phyloP scores from a whole-genome alignment of 2,888 invertebrate species.

The Phortica magna region DNA sequence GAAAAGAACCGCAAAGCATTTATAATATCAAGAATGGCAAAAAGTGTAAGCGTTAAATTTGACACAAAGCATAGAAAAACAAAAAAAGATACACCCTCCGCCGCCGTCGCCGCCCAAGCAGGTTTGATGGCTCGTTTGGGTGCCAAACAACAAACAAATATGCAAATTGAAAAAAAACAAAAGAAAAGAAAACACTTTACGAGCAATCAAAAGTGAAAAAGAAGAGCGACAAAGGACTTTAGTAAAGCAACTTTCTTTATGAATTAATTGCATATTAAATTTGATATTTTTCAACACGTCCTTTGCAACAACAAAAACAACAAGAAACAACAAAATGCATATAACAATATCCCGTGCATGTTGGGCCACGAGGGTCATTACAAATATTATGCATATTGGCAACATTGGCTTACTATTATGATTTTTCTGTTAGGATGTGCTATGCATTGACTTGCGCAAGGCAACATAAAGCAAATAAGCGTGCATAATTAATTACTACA shows the following conservation, averaged over 20 bases:
- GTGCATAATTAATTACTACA: too few species aligned
- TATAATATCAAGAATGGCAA: neutral
- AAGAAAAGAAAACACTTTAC: neutral
- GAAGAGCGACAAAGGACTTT: neutral
- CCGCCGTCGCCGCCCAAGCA: too few species aligned
- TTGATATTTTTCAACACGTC: constrained; percentile 1
- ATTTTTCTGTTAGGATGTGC: too few species aligned
- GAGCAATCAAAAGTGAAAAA: neutral
- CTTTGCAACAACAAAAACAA: neutral
- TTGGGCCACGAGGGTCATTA: too few species aligned
- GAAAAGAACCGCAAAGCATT: constrained; percentile 1
- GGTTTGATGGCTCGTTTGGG: neutral
- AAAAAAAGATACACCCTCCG: neutral
- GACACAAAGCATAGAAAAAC: constrained; percentile 26
- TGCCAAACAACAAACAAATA: neutral
- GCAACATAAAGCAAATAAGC: too few species aligned
- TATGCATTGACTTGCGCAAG: too few species aligned
- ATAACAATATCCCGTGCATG: too few species aligned
- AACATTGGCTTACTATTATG: too few species aligned
- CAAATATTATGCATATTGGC: too few species aligned
- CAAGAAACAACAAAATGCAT: neutral
- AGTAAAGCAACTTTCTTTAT: constrained; percentile 47
- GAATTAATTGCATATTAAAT: constrained; percentile 68
- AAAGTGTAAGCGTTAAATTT: constrained; percentile 50
- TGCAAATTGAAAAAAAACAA: constrained; percentile 5